Evolutionary conservation across 2,113 vertebrate species (phyloP).

Genomic region (Bathybates hornii): DNA sequence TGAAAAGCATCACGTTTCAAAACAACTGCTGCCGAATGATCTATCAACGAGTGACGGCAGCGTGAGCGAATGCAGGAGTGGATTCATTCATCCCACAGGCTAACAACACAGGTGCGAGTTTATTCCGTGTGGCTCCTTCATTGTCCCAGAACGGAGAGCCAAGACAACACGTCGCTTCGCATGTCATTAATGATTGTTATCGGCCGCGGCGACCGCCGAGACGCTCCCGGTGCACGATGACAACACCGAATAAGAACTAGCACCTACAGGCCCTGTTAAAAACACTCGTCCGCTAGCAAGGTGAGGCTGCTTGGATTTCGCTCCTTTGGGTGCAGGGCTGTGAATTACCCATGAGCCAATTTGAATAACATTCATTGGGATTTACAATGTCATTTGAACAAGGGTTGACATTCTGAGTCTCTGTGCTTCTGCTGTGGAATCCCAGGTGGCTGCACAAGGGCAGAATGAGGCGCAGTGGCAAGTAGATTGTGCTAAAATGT

Average conservation of each 20-base stretch:
- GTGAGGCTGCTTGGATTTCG: constrained; percentile 20
- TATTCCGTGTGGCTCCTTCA: not conserved
- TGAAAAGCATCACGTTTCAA: not conserved
- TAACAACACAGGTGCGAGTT: not conserved
- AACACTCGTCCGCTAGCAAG: constrained; percentile 34
- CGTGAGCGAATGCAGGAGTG: not conserved
- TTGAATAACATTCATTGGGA: constrained; percentile 57
- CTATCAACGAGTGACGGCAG: not conserved
- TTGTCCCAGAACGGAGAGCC: not conserved
- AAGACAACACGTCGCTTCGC: not conserved
- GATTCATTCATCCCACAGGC: not conserved
- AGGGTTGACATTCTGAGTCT: constrained; percentile 49
- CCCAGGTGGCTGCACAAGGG: constrained; percentile 53
- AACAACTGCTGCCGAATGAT: not conserved
- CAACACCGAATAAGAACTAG: not conserved
- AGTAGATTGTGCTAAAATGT: constrained; percentile 51
- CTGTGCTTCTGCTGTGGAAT: constrained; percentile 19
- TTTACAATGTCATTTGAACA: constrained; percentile 55
- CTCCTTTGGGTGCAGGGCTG: constrained; percentile 27
- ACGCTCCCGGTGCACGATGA: not conserved
- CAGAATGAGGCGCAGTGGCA: constrained; percentile 3
- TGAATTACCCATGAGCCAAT: constrained; percentile 62
- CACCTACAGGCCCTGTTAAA: not conserved
- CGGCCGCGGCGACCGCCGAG: not conserved
- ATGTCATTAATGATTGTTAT: constrained; percentile 6